Conservation (phyloP, 2,797 vertebrate species). For the Scomberomorus guttatus region DNA sequence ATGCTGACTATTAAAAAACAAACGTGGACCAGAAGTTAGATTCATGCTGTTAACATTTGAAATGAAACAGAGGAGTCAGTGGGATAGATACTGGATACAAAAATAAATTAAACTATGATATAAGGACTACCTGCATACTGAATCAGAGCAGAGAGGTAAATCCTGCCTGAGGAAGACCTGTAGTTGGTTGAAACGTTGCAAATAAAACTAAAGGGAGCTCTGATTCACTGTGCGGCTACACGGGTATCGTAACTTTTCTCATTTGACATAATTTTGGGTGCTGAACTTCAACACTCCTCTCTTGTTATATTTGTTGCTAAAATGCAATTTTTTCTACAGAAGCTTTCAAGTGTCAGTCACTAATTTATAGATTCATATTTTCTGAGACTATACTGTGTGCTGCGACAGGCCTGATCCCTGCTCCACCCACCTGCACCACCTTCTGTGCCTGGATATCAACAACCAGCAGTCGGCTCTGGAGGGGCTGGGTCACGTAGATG, state of each 20-base stretch:
- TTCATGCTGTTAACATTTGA: background rate
- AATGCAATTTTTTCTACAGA: background rate
- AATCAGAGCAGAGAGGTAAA: too few relatives aligned
- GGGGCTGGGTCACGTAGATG: conserved; percentile 93
- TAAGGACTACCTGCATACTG: too few relatives aligned
- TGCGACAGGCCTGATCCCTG: background rate
- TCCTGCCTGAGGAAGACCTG: too few relatives aligned
- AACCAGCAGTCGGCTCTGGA: conserved; percentile 90
- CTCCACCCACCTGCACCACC: conserved; percentile 90
- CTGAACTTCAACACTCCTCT: background rate
- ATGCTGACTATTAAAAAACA: background rate
- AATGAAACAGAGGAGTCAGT: too few relatives aligned
- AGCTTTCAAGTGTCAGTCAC: background rate
- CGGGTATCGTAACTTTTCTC: background rate
- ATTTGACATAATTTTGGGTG: background rate
- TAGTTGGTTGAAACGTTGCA: too few relatives aligned
- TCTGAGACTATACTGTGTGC: background rate
- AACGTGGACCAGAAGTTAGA: background rate
- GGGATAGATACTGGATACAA: too few relatives aligned
- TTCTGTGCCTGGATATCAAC: conserved; percentile 94
- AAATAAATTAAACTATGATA: too few relatives aligned
- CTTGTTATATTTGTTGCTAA: background rate
- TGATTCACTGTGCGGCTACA: background rate
- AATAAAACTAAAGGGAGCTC: too few relatives aligned
- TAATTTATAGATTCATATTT: background rate